Base-by-base conservation (phyloP, 1,140 invertebrate genomes). In the Aphelinus atriplicis region DNA sequence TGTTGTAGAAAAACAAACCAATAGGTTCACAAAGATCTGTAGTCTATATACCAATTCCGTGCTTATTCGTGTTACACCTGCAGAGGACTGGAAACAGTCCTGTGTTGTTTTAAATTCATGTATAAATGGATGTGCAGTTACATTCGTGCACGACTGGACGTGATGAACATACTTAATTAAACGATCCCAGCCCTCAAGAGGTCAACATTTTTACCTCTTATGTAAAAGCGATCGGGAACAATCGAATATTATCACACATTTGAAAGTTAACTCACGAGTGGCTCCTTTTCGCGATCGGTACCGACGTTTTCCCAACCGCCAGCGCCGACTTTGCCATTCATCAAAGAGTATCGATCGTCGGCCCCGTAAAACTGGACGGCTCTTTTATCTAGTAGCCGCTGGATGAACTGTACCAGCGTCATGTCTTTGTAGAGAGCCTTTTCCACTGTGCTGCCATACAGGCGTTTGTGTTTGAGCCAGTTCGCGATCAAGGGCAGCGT, bases 301-400 rank as follows among this genome's bases (percentile, higher is more conserved):
- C 90, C 90, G 43, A 91, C 83, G 2, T 79, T 80, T 53, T 90
- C 88, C 84, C 90, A 91, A 0, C 89, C 88, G 0, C 87, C 84
- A 2, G 80, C 75, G 71, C 90, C 90, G 50, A 79, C 82, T 68
- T 86, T 86, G 2, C 88, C 87, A 67, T 88, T 85, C 0, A 91
- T 74, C 6, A 92, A 79, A 55, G 86, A 81, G 79, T 89, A 91
- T 47, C 80, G 81, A 81, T 92, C 91, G 2, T 82, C 68, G 1
- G 81, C 61, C 0, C 86, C 87, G 75, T 89, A 86, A 73, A 92
- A 92, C 1, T 83, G 81, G 0, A 90, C 82, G 0, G 91, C 90
- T 42, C 91, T 81, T 70, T 91, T 91, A 46, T 87, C 87, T 48
- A 92, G 76, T 48, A 92, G 81, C 43, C 91, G 85, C 70, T 91